A percentile compares a stretch with the other conserved stretches of the same genome.
These are phyloP conservation scores for Hylomyscus alleni DNA, from an alignment of 2,797 vertebrate genomes.

Conservation along the genomic window DNA sequence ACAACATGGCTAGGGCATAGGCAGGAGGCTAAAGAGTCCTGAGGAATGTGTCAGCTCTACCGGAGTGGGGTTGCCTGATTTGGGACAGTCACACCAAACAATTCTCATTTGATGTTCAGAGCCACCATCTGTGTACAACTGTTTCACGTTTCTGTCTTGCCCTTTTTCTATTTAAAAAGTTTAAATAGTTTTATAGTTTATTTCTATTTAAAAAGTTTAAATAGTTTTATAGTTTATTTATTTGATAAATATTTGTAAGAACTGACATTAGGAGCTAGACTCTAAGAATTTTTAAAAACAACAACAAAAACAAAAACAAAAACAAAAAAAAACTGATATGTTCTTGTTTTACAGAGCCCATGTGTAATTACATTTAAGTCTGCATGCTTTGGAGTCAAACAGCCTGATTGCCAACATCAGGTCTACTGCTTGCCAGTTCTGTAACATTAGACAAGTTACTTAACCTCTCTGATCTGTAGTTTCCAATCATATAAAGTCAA, in stretches of 20 bases:
- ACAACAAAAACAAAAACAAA: not conserved
- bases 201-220: no score
- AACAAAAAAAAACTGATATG: not conserved
- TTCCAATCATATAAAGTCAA: conserved; percentile 45
- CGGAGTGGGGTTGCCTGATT: not conserved
- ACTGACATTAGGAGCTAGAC: not conserved
- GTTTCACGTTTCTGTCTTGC: not conserved
- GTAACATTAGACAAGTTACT: not conserved
- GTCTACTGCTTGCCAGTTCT: not conserved
- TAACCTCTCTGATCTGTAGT: conserved; percentile 47
- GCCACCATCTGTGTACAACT: not conserved
- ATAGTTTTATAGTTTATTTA: conserved; percentile 31
- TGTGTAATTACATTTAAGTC: not conserved
- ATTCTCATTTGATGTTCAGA: not conserved
- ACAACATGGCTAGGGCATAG: not conserved
- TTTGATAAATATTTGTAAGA: conserved; percentile 44
- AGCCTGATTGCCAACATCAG: not conserved
- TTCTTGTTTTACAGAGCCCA: not conserved
- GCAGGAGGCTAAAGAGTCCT: not conserved
- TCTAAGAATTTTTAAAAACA: not conserved
- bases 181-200: no score
- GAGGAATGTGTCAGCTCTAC: not conserved
- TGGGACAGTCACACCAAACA: not conserved
- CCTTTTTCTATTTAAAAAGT: not conserved
- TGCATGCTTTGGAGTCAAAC: not conserved